These are phyloP conservation scores for Columba guinea DNA, from an alignment of 2,797 vertebrate genomes.

Conservation along the genomic window DNA sequence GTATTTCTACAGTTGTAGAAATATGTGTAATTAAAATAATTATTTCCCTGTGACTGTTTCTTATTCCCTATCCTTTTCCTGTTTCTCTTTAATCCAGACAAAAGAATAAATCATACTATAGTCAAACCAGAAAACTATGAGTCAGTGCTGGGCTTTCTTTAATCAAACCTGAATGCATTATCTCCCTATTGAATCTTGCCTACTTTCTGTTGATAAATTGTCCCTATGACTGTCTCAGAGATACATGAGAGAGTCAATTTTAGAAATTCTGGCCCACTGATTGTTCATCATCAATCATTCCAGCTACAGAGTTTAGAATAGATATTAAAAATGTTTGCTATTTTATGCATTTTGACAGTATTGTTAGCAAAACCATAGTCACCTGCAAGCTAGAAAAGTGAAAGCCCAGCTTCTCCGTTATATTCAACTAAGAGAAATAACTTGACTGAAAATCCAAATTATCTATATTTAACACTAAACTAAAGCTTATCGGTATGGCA, in stretches of 20 bases:
- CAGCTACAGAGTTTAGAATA: not conserved
- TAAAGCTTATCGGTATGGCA: not conserved
- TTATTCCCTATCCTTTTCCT: not conserved
- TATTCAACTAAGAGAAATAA: not conserved
- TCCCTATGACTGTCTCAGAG: not conserved
- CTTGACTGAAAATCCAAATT: not conserved
- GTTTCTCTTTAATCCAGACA: not conserved
- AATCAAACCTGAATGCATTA: not conserved
- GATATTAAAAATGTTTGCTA: not conserved
- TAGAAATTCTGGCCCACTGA: not conserved
- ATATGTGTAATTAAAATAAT: not conserved
- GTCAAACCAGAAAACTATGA: not conserved
- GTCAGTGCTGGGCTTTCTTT: not conserved
- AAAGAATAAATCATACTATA: not conserved
- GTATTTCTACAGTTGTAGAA: not conserved
- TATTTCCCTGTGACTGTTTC: not conserved
- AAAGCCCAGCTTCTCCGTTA: not conserved
- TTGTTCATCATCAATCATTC: not conserved
- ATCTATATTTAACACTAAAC: not conserved
- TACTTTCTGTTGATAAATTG: conserved; percentile 3
- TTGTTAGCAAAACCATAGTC: conserved; percentile 3
- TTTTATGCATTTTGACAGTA: not conserved
- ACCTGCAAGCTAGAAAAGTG: not conserved
- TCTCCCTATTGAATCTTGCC: not conserved
- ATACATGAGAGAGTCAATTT: not conserved